Evolutionary conservation across 2,113 vertebrate species (phyloP).

Genomic region (Corythoichthys haematopterus): DNA sequence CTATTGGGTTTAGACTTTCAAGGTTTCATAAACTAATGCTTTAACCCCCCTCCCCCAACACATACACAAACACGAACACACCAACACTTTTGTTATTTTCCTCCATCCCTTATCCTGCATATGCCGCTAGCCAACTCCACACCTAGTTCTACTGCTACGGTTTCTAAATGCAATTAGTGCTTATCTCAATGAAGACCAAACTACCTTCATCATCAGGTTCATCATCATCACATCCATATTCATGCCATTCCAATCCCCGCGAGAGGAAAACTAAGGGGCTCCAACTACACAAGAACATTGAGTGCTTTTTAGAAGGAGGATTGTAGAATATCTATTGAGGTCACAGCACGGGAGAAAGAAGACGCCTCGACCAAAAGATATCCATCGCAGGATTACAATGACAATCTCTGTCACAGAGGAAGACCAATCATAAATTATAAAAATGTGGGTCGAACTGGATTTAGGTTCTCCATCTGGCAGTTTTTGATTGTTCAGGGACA

Average conservation of each 20-base stretch:
- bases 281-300: conserved; percentile 54
- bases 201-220: conserved; percentile 63
- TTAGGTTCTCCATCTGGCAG: background rate
- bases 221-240: conserved; percentile 66
- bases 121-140: conserved; percentile 60
- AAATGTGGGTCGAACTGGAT: background rate
- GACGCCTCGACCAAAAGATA: conserved; percentile 25
- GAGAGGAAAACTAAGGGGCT: conserved; percentile 58
- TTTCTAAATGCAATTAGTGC: conserved; percentile 64
- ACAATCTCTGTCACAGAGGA: conserved; percentile 2
- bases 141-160: conserved; percentile 53
- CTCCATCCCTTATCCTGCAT: conserved; percentile 37
- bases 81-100: conserved; percentile 22
- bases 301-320: conserved; percentile 37
- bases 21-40: conserved; percentile 33
- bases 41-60: conserved; percentile 24
- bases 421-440: background rate
- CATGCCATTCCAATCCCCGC: conserved; percentile 60
- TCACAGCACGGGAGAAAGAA: conserved; percentile 39
- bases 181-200: conserved; percentile 64
- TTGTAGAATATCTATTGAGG: conserved; percentile 56
- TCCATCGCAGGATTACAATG: conserved; percentile 15
- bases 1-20: conserved; percentile 46
- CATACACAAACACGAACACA: conserved; percentile 32
- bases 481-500: background rate